Conservation (phyloP, 1,140 invertebrate genomes). For the Bombyx mandarina region DNA sequence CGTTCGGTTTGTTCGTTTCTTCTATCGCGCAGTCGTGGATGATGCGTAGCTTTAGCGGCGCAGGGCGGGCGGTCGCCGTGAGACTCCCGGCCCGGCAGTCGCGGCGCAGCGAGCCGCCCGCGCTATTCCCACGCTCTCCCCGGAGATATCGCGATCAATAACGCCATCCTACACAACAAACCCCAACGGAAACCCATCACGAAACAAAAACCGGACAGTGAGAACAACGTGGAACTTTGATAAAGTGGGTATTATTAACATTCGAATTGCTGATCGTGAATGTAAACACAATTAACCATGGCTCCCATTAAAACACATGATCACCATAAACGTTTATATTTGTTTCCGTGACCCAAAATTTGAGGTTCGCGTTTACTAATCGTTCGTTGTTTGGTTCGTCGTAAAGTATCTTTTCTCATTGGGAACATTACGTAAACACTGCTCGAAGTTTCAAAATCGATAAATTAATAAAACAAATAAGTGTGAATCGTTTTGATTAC, state of each 20-base stretch:
- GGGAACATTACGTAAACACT: constrained; percentile 45
- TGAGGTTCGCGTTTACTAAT: not conserved
- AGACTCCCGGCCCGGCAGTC: constrained; percentile 34
- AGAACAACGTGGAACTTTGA: not conserved
- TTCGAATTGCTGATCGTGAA: constrained; percentile 30
- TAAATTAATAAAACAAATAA: constrained; percentile 37
- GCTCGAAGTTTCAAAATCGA: constrained; percentile 40
- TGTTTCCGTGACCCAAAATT: constrained; percentile 25
- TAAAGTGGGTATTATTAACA: constrained; percentile 11
- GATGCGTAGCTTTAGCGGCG: constrained; percentile 12
- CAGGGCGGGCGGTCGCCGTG: constrained; percentile 20
- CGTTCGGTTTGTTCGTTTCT: no score
- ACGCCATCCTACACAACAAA: constrained; percentile 27
- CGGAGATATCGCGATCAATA: constrained; percentile 45
- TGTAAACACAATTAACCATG: constrained; percentile 41
- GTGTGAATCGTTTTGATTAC: constrained; percentile 18
- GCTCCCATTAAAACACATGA: constrained; percentile 53
- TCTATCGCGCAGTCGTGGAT: constrained; percentile 43
- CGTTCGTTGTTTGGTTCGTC: not conserved
- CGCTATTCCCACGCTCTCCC: constrained; percentile 30
- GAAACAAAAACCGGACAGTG: not conserved
- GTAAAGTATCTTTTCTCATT: not conserved
- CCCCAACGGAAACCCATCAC: constrained; percentile 5
- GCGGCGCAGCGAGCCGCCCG: constrained; percentile 49
- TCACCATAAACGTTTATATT: constrained; percentile 25